phyloP scores from a whole-genome alignment of 2,888 invertebrate species.

The Catocala nupta region DNA sequence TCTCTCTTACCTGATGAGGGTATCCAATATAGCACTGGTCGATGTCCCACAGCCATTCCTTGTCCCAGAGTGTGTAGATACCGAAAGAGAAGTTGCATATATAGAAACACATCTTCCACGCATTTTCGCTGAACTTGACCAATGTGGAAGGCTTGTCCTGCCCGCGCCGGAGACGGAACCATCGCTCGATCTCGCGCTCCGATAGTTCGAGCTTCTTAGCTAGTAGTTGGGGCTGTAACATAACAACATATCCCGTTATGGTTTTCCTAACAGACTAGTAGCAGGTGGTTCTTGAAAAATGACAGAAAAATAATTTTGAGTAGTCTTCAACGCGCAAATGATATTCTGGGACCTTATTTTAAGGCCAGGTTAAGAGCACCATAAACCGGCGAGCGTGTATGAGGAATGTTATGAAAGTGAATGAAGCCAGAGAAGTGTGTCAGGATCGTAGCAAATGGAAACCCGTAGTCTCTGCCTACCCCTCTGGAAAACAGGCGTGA shows the following conservation, averaged over 20 bases:
- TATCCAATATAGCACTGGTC: conserved; percentile 94
- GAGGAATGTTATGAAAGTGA: too few species aligned
- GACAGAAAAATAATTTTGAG: too few species aligned
- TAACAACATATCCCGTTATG: not conserved
- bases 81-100: conserved; percentile 94
- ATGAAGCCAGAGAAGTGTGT: too few species aligned
- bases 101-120: conserved; percentile 97
- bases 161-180: conserved; percentile 94
- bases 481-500: too few species aligned
- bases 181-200: conserved; percentile 96
- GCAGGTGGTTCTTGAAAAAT: too few species aligned
- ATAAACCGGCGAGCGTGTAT: too few species aligned
- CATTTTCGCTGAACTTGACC: conserved; percentile 97
- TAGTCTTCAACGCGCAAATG: too few species aligned
- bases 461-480: too few species aligned
- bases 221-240: conserved; percentile 87
- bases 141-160: conserved; percentile 97
- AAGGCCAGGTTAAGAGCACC: too few species aligned
- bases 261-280: too few species aligned
- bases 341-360: too few species aligned
- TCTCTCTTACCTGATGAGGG: conserved; percentile 90
- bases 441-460: too few species aligned
- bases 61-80: conserved; percentile 94
- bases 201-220: conserved; percentile 95
- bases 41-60: conserved; percentile 98